Evolutionary conservation across 37 sponge, comb jelly and placozoan species (phyloP).

Genomic region (Ianthella basta): DNA sequence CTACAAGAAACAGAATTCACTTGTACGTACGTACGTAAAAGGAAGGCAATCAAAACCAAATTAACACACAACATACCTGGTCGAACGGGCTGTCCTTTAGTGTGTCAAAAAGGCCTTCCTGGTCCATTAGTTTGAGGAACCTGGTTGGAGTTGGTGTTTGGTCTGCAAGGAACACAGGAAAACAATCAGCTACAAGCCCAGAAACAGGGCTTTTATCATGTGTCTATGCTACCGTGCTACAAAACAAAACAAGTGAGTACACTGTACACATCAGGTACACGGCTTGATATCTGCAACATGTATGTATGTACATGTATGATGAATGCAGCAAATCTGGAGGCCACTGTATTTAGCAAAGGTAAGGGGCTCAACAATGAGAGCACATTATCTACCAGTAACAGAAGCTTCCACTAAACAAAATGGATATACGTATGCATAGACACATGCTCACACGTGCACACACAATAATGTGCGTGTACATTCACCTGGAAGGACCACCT

Average conservation of each 20-base stretch:
- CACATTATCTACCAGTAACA: neutral
- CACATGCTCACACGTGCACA: constrained; percentile 30
- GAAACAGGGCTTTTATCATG: no score
- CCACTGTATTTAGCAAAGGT: no score
- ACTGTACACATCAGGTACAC: neutral
- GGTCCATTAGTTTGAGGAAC: constrained; percentile 79
- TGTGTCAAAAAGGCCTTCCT: constrained; percentile 83
- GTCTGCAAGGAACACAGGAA: constrained; percentile 41
- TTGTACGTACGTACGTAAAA: neutral
- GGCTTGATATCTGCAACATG: neutral
- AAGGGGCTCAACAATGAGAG: no score
- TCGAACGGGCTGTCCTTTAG: constrained; percentile 86
- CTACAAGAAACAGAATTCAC: neutral
- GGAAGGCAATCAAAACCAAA: neutral
- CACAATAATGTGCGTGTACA: neutral
- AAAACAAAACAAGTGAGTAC: neutral
- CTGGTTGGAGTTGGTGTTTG: constrained; percentile 95
- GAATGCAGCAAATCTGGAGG: no score
- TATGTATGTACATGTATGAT: neutral
- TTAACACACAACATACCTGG: constrained; percentile 44
- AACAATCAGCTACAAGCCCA: neutral
- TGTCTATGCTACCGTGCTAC: no score
- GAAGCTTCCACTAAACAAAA: neutral
- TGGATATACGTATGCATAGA: neutral
- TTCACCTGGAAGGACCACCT: constrained; percentile 20